Base-by-base conservation (phyloP, 2,888 invertebrate genomes). In the Melikaiella ostensackeni region DNA sequence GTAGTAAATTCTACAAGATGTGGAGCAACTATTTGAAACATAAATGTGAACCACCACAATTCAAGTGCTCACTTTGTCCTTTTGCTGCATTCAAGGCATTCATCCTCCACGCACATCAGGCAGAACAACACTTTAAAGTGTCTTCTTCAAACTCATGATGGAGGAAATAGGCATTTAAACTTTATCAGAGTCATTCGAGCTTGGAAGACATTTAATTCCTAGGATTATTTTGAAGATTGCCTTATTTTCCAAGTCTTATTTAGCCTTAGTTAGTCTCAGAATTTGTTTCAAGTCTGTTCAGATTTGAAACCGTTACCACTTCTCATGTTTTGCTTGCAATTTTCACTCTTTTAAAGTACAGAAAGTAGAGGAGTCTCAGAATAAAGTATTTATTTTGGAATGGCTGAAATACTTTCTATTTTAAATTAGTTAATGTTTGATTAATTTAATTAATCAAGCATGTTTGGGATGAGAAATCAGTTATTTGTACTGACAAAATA, bases 1-100 rank as follows among this genome's bases (percentile, higher is more conserved):
- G 91, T 89, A 91, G 91, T 87, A 91, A 91, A 79, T 91, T 91
- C 91, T 91, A 91, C 90, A 91, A 91, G 88, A 91, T 91, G 91
- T 91, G 91, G 91, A 91, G 91, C 87, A 91, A 91, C 88, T 91
- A 91, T 82, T 83, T 91, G 86, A 91, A 91, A 84, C 91, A 91
- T 87, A 91, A 91, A 83, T 91, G 91, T 84, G 91, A 91, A 82
- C 91, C 91, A 27, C 91, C 91, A 38, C 90, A 91, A 79, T 91
- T 89, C 89, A 91, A 91, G 85, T 91, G 91, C 77, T 84, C 89
- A 24, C 84, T 91, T 66, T 91, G 91, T 77, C 91, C 91, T 78
- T 91, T 91, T 81, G 91, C 91, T 24, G 91, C 91, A 13, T 91
- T 91, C 87, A 91, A 91, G 84, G 90, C 91, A 63, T 91, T 91